phyloP scores from a whole-genome alignment of 2,113 vertebrate genomes.

The Saiga tatarica region DNA sequence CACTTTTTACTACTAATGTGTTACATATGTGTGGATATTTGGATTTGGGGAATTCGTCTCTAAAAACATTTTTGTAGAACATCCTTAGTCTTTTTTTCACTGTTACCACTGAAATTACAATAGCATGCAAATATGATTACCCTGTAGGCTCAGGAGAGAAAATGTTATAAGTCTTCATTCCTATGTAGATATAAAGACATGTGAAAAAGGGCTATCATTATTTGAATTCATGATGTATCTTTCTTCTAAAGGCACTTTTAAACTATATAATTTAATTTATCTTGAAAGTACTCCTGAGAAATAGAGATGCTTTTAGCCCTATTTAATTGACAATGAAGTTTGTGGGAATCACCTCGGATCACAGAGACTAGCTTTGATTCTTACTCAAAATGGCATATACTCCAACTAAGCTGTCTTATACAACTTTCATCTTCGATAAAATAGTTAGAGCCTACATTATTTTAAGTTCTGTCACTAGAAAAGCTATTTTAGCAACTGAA shows the following conservation, averaged over 20 bases:
- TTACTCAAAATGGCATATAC: neutral
- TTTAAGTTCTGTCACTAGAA: constrained; percentile 32
- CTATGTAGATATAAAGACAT: neutral
- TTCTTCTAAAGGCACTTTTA: constrained; percentile 40
- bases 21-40: neutral
- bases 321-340: constrained; percentile 28
- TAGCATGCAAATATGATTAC: neutral
- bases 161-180: constrained; percentile 12
- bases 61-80: neutral
- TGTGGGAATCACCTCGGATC: neutral
- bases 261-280: constrained; percentile 21
- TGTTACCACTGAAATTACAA: neutral
- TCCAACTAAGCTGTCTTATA: neutral
- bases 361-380: neutral
- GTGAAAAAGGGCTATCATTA: neutral
- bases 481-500: constrained; percentile 47
- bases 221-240: constrained; percentile 25
- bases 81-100: neutral
- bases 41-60: neutral
- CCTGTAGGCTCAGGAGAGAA: neutral
- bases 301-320: constrained; percentile 1
- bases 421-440: constrained; percentile 30
- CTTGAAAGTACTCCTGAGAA: constrained; percentile 39
- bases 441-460: constrained; percentile 22
- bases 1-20: neutral